Evolutionary conservation across 2,888 invertebrate genomes (phyloP).

Genomic region (Resseliella maxima): DNA sequence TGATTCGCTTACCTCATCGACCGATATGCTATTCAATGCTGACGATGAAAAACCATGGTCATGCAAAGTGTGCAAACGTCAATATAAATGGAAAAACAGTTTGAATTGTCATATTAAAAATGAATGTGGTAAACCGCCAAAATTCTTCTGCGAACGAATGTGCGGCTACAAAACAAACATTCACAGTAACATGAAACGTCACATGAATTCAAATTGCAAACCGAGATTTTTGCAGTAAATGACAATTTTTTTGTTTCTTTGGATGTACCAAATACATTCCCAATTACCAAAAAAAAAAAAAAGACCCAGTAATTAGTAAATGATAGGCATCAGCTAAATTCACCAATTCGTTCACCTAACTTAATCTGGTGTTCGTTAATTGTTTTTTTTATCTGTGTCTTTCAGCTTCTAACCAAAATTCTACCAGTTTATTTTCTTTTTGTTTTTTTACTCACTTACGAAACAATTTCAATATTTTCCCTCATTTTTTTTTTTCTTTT

Average conservation of each 20-base stretch:
- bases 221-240: slow-evolving; percentile 58
- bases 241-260: not conserved
- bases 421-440: no score
- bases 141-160: slow-evolving; percentile 67
- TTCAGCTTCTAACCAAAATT: no score
- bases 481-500: no score
- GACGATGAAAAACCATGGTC: slow-evolving; percentile 69
- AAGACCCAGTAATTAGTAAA: no score
- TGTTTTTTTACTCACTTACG: no score
- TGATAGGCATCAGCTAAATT: no score
- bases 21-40: slow-evolving; percentile 68
- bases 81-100: slow-evolving; percentile 80
- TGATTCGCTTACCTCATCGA: slow-evolving; percentile 62
- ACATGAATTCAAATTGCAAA: slow-evolving; percentile 67
- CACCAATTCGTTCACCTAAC: no score
- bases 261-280: not conserved
- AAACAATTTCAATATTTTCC: no score
- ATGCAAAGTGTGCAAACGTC: slow-evolving; percentile 77
- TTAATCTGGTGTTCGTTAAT: no score
- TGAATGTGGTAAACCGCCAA: slow-evolving; percentile 74
- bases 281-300: no score
- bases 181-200: slow-evolving; percentile 67
- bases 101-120: slow-evolving; percentile 77
- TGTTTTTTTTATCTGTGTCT: no score
- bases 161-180: slow-evolving; percentile 68